A percentile compares a stretch with the other conserved stretches of the same genome.
Conservation (phyloP, 2,888 invertebrate species). For the Drosophila peninsularis region DNA sequence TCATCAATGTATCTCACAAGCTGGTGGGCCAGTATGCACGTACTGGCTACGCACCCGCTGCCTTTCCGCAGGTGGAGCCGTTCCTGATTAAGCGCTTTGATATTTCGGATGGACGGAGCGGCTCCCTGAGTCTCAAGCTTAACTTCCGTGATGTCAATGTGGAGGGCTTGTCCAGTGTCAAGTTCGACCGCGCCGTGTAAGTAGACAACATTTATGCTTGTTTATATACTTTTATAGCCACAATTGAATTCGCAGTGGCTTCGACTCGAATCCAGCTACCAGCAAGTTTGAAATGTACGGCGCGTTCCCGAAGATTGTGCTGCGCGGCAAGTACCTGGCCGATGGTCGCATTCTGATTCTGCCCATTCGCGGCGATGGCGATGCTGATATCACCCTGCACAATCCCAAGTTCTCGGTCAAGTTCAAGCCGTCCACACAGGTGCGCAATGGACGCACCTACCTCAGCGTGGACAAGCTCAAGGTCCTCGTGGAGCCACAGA, state of each 20-base stretch:
- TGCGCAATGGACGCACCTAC: constrained; percentile 74
- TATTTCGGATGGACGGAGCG: constrained; percentile 80
- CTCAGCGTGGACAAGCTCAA: constrained; percentile 81
- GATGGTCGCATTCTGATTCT: constrained; percentile 85
- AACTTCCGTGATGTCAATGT: constrained; percentile 82
- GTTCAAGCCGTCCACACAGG: constrained; percentile 78
- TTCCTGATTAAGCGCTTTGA: constrained; percentile 81
- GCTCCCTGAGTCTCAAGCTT: constrained; percentile 81
- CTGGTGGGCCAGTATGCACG: constrained; percentile 78
- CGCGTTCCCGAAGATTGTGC: constrained; percentile 73
- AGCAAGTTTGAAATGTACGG: constrained; percentile 84
- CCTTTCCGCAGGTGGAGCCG: constrained; percentile 82
- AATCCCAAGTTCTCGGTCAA: constrained; percentile 82
- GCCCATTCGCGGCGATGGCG: constrained; percentile 84
- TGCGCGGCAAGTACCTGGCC: constrained; percentile 83
- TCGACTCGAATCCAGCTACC: constrained; percentile 76
- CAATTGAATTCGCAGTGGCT: constrained; percentile 69
- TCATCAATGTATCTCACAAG: constrained; percentile 72
- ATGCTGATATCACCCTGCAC: constrained; percentile 78
- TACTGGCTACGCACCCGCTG: constrained; percentile 79
- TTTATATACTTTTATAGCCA: neutral
- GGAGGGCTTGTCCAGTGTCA: constrained; percentile 79
- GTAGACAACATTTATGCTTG: constrained; percentile 40
- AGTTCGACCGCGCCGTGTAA: constrained; percentile 83
- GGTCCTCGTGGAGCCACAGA: constrained; percentile 81